phyloP scores from a whole-genome alignment of 2,888 invertebrate species.

The Metopia argyrocephala region DNA sequence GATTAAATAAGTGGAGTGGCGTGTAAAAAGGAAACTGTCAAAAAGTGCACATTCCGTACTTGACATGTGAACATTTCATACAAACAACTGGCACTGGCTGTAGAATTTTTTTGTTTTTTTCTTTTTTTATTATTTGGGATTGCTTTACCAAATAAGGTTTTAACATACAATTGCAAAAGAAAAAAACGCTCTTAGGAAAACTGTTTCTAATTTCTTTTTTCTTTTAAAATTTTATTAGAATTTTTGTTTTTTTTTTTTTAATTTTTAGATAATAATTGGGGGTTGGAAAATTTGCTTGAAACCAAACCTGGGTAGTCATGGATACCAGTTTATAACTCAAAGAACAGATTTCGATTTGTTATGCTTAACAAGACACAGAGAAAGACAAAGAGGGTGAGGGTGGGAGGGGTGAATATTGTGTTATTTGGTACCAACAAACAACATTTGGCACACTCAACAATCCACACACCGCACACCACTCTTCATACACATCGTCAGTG shows the following conservation, averaged over 20 bases:
- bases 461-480: background rate
- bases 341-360: background rate
- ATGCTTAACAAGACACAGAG: no score
- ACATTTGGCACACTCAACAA: constrained; percentile 59
- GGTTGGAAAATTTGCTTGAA: constrained; percentile 47
- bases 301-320: no score
- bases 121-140: no score
- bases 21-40: constrained; percentile 71
- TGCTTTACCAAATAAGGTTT: no score
- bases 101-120: constrained; percentile 38
- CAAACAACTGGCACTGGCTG: constrained; percentile 16
- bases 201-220: constrained; percentile 30
- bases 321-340: no score
- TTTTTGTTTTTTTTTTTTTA: constrained; percentile 9
- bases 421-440: constrained; percentile 16
- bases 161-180: constrained; percentile 10
- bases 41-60: constrained; percentile 75
- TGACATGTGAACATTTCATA: constrained; percentile 73
- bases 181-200: constrained; percentile 13
- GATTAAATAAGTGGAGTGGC: constrained; percentile 6
- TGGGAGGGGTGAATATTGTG: background rate
- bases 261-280: constrained; percentile 50
- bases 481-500: constrained; percentile 4
- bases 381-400: background rate
- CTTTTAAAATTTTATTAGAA: background rate